Conservation (phyloP, 2,888 invertebrate species). For the Sphecodes monilicornis region DNA sequence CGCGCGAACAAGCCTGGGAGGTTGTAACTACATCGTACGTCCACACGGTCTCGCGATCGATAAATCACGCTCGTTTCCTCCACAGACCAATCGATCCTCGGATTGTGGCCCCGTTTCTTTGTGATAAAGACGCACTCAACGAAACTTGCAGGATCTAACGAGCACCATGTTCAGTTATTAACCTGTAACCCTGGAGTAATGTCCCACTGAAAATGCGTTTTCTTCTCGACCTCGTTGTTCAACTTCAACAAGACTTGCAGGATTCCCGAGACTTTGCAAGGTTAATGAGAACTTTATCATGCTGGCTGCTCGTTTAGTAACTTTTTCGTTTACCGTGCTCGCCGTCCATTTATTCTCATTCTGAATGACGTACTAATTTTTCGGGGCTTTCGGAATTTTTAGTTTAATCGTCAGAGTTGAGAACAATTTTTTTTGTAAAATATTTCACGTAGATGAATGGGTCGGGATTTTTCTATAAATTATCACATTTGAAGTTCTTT, state of each 20-base stretch:
- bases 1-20: neutral
- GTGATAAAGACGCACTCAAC: neutral
- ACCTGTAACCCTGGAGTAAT: neutral
- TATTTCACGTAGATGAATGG: too few species aligned
- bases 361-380: neutral
- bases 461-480: too few species aligned
- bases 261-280: neutral
- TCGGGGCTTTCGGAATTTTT: neutral
- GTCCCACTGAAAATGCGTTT: neutral
- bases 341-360: neutral
- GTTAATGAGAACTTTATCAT: constrained; percentile 11
- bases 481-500: too few species aligned
- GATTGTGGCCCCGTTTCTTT: neutral
- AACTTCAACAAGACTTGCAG: neutral
- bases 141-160: neutral
- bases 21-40: constrained; percentile 16
- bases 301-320: neutral
- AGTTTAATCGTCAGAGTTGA: neutral
- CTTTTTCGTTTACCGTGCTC: neutral
- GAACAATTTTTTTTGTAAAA: too few species aligned
- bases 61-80: constrained; percentile 9
- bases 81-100: neutral
- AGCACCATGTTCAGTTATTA: neutral
- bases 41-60: constrained; percentile 7
- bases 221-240: neutral